phyloP scores from a whole-genome alignment of 2,888 invertebrate species.

The Maniola hyperantus region DNA sequence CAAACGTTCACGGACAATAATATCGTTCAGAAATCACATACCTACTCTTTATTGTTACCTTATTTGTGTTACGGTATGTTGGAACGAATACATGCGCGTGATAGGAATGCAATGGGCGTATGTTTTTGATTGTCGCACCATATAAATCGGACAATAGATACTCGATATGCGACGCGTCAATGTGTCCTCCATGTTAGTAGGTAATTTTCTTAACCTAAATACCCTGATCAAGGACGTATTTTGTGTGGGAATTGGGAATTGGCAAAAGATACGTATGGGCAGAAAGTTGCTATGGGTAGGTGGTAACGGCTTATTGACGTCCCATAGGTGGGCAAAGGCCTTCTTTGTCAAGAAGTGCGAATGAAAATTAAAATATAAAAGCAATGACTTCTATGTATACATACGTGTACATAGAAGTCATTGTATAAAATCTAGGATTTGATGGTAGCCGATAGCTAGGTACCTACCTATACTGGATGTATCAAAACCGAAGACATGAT shows the following conservation, averaged over 20 bases:
- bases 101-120: constrained; percentile 62
- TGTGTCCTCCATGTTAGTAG: constrained; percentile 61
- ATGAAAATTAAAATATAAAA: neutral
- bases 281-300: constrained; percentile 2
- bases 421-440: no score
- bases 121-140: constrained; percentile 63
- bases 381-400: no score
- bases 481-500: no score
- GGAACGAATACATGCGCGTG: constrained; percentile 77
- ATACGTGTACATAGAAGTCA: no score
- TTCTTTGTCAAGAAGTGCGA: neutral
- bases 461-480: no score
- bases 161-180: constrained; percentile 63
- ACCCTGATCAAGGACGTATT: constrained; percentile 68
- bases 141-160: constrained; percentile 69
- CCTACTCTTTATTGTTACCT: constrained; percentile 65
- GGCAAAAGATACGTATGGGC: constrained; percentile 1
- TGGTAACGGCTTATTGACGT: neutral
- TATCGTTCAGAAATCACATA: constrained; percentile 47
- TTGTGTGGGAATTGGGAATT: constrained; percentile 54
- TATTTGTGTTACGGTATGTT: constrained; percentile 79
- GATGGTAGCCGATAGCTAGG: no score
- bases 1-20: constrained; percentile 64
- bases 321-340: neutral
- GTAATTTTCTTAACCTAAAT: constrained; percentile 75